Evolutionary conservation across 2,888 invertebrate species (phyloP), one percentile per base, ranked within the genome.

Genomic region (Eupithecia exiguata): DNA sequence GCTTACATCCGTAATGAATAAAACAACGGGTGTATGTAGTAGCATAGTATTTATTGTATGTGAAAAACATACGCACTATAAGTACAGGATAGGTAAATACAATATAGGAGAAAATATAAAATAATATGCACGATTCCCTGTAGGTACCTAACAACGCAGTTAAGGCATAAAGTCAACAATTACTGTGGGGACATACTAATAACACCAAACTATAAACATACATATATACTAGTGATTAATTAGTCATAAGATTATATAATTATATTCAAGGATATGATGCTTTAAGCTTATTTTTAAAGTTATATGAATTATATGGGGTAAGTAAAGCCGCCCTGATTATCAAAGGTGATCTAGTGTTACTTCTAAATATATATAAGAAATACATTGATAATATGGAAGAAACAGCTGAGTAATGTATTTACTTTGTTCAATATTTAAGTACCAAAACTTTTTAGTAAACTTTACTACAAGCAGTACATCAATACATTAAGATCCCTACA

Each of bases 81-180:
- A 63, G 63, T 63, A 87, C 85, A 86, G 86, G 82, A 81, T 81
- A 82, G 79, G 80, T 85, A 81, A 85, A 88, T 78, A 77, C 82
- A 84, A 82, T 83, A 82, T 83, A 86, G 84, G 84, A 86, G 82
- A 87, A 81, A 84, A 83, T 88, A 87, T 84, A 84, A 88, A 89
- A 89, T 81, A 88, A 88, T 89, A 89, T 88, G 85, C 88, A 89
- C 84, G 87, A 83, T 84, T 91, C 91, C 92, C 92, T 92, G 91
- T 92, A 91, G 86, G 84, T 90, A 53, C 53, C 53, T 82, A 88
- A 89, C 84, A 87, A 88, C 85, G 85, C 80, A 86, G 83, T 82
- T 85, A 87, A 87, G 87, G 85, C 83, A 80, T 77, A 79, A 53
- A 76, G 73, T 79, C 71, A 77, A 78, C 53, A 77, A 75, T 63